Conservation (phyloP, 2,113 vertebrate genomes). For the Ptilonorhynchus violaceus region DNA sequence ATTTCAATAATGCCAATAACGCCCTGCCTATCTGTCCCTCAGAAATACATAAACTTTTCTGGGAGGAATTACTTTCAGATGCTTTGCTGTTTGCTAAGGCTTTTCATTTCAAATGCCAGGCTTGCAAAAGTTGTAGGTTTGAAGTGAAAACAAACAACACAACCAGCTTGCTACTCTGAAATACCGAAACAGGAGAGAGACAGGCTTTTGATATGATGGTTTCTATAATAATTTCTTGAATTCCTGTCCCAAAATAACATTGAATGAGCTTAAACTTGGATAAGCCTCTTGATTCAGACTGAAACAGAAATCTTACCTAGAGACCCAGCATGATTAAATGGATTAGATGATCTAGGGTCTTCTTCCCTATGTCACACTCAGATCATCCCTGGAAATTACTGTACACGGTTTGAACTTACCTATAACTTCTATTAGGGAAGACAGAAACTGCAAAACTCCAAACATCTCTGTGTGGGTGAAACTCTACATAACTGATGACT, state of each 20-base stretch:
- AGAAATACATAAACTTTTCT: background rate
- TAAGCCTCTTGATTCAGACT: background rate
- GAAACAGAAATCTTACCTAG: slow-evolving; percentile 14
- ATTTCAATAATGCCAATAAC: background rate
- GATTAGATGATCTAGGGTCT: background rate
- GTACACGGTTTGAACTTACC: background rate
- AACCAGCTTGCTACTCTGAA: background rate
- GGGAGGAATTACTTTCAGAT: background rate
- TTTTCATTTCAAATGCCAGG: background rate
- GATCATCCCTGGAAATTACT: background rate
- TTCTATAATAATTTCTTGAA: background rate
- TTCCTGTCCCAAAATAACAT: background rate
- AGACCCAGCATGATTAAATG: slow-evolving; percentile 12
- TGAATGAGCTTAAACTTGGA: background rate
- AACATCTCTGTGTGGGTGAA: background rate
- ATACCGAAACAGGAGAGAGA: background rate
- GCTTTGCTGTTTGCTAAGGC: background rate
- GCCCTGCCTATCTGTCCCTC: background rate
- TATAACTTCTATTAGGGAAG: background rate
- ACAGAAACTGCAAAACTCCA: background rate
- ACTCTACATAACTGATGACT: background rate
- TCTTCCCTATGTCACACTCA: background rate
- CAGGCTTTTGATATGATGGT: background rate
- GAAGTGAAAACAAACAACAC: background rate
- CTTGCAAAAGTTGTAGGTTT: background rate